These are phyloP conservation scores for Phrixothrix hirtus DNA, from an alignment of 2,888 invertebrate genomes.

Conservation along the genomic window DNA sequence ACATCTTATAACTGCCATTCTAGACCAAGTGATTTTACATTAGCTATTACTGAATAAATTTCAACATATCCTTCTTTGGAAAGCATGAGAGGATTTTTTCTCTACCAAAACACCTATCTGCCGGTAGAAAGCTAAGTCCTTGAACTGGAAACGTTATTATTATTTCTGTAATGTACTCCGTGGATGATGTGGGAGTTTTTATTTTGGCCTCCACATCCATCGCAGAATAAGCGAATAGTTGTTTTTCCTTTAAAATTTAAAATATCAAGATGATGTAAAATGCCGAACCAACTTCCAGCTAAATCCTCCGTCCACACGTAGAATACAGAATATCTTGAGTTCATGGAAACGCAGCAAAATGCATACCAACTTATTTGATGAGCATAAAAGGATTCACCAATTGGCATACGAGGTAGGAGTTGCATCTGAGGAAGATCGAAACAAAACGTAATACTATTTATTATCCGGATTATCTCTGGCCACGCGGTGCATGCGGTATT, in stretches of 20 bases:
- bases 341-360: not conserved
- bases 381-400: not conserved
- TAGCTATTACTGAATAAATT: too few species aligned
- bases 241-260: not conserved
- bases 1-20: constrained; percentile 16
- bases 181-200: not conserved
- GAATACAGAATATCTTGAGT: not conserved
- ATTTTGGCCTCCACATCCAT: constrained; percentile 9
- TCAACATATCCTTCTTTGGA: constrained; percentile 16
- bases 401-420: constrained; percentile 1
- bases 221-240: not conserved
- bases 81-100: too few species aligned
- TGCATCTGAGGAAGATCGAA: constrained; percentile 1
- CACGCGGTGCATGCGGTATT: not conserved
- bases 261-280: constrained; percentile 4
- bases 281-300: not conserved
- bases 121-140: too few species aligned
- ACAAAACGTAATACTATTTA: not conserved
- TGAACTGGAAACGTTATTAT: not conserved
- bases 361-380: not conserved
- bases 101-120: too few species aligned
- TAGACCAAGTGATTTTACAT: constrained; percentile 10
- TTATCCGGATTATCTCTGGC: constrained; percentile 1
- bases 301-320: not conserved
- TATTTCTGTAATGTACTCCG: not conserved